Evolutionary conservation across 2,888 invertebrate genomes (phyloP).

Genomic region (Hyppa rectilinea): DNA sequence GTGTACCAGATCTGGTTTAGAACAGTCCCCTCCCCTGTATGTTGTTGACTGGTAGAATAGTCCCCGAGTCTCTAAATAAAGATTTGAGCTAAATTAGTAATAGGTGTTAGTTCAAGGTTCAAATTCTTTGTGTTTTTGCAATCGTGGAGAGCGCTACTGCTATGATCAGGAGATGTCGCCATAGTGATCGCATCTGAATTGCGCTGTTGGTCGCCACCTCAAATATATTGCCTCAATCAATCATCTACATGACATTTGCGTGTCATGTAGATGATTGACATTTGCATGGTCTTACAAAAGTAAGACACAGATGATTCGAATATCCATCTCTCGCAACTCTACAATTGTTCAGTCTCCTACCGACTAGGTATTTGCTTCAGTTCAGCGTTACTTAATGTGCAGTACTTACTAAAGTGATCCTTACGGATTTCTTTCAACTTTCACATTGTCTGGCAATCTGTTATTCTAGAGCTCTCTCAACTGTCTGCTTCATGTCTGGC

Average conservation of each 20-base stretch:
- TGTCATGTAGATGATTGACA: too few species aligned
- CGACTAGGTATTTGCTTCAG: conserved; percentile 33
- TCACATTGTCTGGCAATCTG: conserved; percentile 63
- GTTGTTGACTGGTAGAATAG: conserved; percentile 22
- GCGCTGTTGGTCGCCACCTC: background rate
- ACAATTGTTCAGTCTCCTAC: conserved; percentile 13
- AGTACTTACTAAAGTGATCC: conserved; percentile 43
- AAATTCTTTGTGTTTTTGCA: conserved; percentile 11
- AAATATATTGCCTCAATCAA: conserved; percentile 1
- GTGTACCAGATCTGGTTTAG: conserved; percentile 47
- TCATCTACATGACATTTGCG: conserved; percentile 23
- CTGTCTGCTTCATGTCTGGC: conserved; percentile 52
- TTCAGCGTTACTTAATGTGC: conserved; percentile 27
- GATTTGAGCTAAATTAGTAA: conserved; percentile 37
- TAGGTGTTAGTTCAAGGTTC: conserved; percentile 54
- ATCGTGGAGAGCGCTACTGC: conserved; percentile 5
- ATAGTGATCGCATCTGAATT: conserved; percentile 4
- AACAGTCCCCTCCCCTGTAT: conserved; percentile 43
- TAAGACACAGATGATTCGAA: conserved; percentile 10
- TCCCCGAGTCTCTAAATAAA: conserved; percentile 22
- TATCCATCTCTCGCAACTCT: background rate
- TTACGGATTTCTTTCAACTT: conserved; percentile 61
- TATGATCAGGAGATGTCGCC: conserved; percentile 7
- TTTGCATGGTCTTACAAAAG: too few species aligned
- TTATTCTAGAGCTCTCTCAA: conserved; percentile 53